Evolutionary conservation across 1,140 invertebrate genomes (phyloP).

Genomic region (Zaprionus vittiger): DNA sequence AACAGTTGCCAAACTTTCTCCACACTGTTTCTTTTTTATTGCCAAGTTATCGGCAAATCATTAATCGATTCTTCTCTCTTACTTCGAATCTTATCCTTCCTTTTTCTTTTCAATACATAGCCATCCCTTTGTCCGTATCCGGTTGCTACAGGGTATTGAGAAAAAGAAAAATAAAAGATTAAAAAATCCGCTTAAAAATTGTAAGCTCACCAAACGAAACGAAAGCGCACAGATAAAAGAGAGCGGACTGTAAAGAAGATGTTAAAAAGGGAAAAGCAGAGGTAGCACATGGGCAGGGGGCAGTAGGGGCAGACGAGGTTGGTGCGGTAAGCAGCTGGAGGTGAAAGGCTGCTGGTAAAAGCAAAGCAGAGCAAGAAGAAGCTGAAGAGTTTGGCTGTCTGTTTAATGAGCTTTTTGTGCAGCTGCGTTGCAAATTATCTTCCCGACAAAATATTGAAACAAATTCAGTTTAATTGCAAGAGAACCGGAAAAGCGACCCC

Average conservation of each 20-base stretch:
- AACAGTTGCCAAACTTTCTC: too few relatives aligned
- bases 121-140: background rate
- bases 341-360: constrained; percentile 4
- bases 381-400: constrained; percentile 12
- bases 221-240: constrained; percentile 52
- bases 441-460: constrained; percentile 23
- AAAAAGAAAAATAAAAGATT: constrained; percentile 5
- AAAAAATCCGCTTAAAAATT: constrained; percentile 73
- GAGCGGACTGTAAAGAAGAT: constrained; percentile 41
- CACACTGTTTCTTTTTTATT: background rate
- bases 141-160: background rate
- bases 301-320: background rate
- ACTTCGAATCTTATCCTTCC: background rate
- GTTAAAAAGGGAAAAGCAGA: constrained; percentile 34
- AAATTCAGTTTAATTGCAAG: constrained; percentile 28
- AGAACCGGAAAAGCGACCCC: background rate
- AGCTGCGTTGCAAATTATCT: constrained; percentile 34
- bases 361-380: background rate
- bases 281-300: background rate
- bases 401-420: constrained; percentile 49
- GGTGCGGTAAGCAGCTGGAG: background rate
- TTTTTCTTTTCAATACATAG: background rate
- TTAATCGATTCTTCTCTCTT: background rate
- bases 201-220: constrained; percentile 50
- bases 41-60: background rate